Conservation (phyloP, 2,797 vertebrate species). For the Oophaga sylvatica region DNA sequence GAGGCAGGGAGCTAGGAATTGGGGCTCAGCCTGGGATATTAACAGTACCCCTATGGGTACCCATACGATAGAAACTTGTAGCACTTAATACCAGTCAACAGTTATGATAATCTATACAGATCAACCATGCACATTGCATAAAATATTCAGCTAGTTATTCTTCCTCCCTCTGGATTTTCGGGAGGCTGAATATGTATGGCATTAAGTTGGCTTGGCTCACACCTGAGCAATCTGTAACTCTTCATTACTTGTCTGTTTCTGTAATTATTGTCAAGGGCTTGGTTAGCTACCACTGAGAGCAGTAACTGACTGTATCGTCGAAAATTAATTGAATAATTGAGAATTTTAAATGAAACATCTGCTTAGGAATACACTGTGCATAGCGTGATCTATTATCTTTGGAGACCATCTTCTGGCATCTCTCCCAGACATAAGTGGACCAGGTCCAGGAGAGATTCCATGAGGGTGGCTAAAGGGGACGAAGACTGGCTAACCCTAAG, state of each 20-base stretch:
- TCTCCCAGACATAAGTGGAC: conserved; percentile 42
- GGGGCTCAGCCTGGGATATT: background rate
- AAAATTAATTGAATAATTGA: conserved; percentile 48
- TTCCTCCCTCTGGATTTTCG: background rate
- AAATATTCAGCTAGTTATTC: background rate
- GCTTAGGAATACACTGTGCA: conserved; percentile 32
- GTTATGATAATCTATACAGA: background rate
- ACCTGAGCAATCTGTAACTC: conserved; percentile 42
- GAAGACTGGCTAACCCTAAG: conserved; percentile 22
- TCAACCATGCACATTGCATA: background rate
- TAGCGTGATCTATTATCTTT: conserved; percentile 38
- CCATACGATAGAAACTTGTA: background rate
- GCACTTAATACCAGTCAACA: background rate
- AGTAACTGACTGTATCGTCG: conserved; percentile 29
- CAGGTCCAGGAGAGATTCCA: conserved; percentile 46
- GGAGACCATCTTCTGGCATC: conserved; percentile 29
- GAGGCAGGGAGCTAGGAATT: too few species aligned
- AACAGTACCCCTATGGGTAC: background rate
- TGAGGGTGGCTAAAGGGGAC: conserved; percentile 24
- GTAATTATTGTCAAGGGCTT: conserved; percentile 47
- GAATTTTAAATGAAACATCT: conserved; percentile 49
- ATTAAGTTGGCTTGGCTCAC: conserved; percentile 39
- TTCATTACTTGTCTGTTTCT: conserved; percentile 42
- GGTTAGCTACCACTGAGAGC: conserved; percentile 42
- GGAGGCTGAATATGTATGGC: background rate